Base-by-base conservation (phyloP, 2,113 vertebrate species). In the Vireo altiloquus region DNA sequence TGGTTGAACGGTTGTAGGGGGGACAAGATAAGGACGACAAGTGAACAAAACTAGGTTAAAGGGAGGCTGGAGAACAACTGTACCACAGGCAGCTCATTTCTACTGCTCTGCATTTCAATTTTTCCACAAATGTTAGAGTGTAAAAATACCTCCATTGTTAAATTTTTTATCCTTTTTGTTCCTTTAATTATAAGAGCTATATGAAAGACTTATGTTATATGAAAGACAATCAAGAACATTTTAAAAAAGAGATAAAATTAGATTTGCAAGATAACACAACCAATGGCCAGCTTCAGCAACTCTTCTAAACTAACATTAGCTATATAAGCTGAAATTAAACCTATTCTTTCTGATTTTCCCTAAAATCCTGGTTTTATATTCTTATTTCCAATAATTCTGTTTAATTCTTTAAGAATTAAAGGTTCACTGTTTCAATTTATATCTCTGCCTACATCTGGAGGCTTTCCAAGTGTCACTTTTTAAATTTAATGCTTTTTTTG, bases 1-100 rank as follows among this genome's bases (percentile, higher is more conserved):
- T 0, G 0, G 19, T 47, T n/a, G 3, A 49, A 37, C 3, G 15
- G 33, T 19, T 4, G 0, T 19, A 17, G 5, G 0, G 3, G 27
- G 30, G 23, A 37, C 23, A 79, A 33, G 23, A 52, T 2, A 14
- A 23, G 14, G 19, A 66, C 23, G 19, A 27, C 33, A 54, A 42
- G 16, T 19, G 17, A 61, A 47, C 4, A 35, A 39, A 61, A 33
- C 9, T 15, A 1, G 0, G 33, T 39, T 83, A 35, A 79, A 92
- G 33, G 23, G 42, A 82, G 16, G 28, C 50, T 64, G 53, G 7
- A 71, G 11, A 65, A 11, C 35, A 56, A 5, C 9, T 74, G n/a
- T 50, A 15, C 25, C n/a, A 53, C 18, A 76, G 44, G 16, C 20
- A 24, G n/a, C 40, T 61, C 31, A 6, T 21, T 71, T 61, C 15